phyloP scores from a whole-genome alignment of 2,888 invertebrate species.

The Eristalis pertinax region DNA sequence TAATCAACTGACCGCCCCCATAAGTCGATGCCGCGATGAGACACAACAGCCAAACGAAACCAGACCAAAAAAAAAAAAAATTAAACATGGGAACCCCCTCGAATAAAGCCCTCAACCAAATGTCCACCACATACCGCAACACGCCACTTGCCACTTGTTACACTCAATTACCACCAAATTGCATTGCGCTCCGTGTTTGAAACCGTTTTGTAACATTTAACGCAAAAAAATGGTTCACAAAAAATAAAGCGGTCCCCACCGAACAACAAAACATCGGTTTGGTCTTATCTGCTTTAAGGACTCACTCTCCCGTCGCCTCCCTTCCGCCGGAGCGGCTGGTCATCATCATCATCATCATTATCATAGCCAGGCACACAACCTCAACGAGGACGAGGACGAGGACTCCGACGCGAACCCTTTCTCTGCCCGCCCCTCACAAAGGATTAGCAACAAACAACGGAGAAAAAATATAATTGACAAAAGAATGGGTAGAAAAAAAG shows the following conservation, averaged over 20 bases:
- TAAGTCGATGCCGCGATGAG: conserved; percentile 13
- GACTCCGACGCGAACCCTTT: conserved; percentile 43
- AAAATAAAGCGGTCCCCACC: neutral
- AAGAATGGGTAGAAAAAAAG: conserved; percentile 5
- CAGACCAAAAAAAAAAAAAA: neutral
- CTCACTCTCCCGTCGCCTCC: conserved; percentile 10
- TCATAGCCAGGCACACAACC: conserved; percentile 32
- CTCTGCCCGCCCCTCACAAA: conserved; percentile 7
- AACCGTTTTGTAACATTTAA: conserved; percentile 59
- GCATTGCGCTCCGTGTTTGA: conserved; percentile 40
- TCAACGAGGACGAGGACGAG: conserved; percentile 16
- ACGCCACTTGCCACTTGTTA: conserved; percentile 54
- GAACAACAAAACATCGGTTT: neutral
- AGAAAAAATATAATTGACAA: neutral
- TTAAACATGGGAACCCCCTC: neutral
- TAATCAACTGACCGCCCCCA: conserved; percentile 36
- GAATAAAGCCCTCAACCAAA: conserved; percentile 48
- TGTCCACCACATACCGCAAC: conserved; percentile 64
- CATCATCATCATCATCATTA: conserved; percentile 44
- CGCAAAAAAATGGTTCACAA: neutral
- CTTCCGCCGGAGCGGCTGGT: neutral
- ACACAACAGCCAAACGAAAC: neutral
- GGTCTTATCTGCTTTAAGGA: conserved; percentile 38
- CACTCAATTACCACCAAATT: conserved; percentile 58
- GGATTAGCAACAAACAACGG: conserved; percentile 17